A percentile compares a stretch with the other conserved stretches of the same genome.
phyloP scores from a whole-genome alignment of 2,113 vertebrate species.

The Aegypius monachus region DNA sequence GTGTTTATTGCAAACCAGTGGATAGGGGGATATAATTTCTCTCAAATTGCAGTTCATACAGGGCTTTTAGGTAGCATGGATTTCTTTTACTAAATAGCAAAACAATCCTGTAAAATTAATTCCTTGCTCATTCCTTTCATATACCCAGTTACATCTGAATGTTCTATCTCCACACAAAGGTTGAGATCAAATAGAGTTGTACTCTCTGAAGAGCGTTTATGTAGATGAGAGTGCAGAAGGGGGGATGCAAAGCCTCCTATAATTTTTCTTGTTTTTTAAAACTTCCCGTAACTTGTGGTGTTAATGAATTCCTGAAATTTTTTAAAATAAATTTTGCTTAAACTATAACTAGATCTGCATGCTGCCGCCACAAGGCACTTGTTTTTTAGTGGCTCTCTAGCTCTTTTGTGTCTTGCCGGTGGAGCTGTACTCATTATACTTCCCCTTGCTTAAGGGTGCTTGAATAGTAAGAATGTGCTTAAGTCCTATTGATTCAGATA shows the following conservation, averaged over 20 bases:
- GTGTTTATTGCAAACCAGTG: not conserved
- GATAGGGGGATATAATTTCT: not conserved
- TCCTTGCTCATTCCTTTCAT: not conserved
- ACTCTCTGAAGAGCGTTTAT: not conserved
- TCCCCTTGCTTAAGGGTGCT: not conserved
- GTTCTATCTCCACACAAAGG: not conserved
- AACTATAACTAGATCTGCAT: not conserved
- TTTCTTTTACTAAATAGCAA: not conserved
- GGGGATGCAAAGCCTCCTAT: not conserved
- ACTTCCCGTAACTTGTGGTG: not conserved
- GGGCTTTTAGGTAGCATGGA: not conserved
- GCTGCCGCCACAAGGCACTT: not conserved
- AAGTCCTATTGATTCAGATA: not conserved
- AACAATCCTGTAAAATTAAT: not conserved
- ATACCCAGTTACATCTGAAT: not conserved
- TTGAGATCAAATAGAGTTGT: not conserved
- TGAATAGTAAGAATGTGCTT: not conserved
- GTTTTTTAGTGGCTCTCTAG: not conserved
- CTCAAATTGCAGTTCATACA: not conserved
- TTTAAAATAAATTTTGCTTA: not conserved
- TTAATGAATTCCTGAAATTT: not conserved
- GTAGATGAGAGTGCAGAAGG: not conserved
- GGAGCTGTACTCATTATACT: not conserved
- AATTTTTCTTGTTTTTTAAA: not conserved
- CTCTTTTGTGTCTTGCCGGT: not conserved